phyloP scores from a whole-genome alignment of 2,113 vertebrate genomes.

The Camelus dromedarius region DNA sequence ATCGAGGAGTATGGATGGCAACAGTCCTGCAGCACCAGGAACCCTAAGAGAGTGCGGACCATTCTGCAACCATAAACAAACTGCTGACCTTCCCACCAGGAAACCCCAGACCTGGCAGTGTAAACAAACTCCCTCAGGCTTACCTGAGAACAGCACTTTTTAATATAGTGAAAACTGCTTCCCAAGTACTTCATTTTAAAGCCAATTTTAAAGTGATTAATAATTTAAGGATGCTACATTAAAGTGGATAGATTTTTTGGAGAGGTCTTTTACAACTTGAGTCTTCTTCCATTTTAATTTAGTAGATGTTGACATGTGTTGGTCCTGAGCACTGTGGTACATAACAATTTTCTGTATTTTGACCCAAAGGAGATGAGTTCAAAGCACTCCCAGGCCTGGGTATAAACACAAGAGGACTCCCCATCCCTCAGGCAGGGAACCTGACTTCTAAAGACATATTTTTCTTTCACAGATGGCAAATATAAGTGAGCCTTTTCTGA shows the following conservation, averaged over 20 bases:
- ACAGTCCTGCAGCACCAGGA: background rate
- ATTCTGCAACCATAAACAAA: background rate
- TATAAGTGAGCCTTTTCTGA: background rate
- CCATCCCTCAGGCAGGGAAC: background rate
- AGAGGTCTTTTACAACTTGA: background rate
- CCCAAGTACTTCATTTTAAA: constrained; percentile 45
- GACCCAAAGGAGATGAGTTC: background rate
- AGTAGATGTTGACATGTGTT: background rate
- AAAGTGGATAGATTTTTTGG: background rate
- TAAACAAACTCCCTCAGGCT: background rate
- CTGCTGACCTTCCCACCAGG: background rate
- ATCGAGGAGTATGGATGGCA: background rate
- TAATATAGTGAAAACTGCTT: constrained; percentile 51
- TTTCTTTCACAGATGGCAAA: constrained; percentile 40
- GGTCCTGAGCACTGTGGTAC: background rate
- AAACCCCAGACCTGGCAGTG: background rate
- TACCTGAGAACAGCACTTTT: background rate
- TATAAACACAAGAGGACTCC: background rate
- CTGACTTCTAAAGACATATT: background rate
- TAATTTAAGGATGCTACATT: constrained; percentile 31
- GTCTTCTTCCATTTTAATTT: constrained; percentile 24
- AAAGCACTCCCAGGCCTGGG: background rate
- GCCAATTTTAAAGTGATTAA: background rate
- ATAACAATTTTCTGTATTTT: background rate
- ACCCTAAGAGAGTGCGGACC: background rate